phyloP scores from a whole-genome alignment of 2,113 vertebrate genomes.

The Baryphthengus martii region DNA sequence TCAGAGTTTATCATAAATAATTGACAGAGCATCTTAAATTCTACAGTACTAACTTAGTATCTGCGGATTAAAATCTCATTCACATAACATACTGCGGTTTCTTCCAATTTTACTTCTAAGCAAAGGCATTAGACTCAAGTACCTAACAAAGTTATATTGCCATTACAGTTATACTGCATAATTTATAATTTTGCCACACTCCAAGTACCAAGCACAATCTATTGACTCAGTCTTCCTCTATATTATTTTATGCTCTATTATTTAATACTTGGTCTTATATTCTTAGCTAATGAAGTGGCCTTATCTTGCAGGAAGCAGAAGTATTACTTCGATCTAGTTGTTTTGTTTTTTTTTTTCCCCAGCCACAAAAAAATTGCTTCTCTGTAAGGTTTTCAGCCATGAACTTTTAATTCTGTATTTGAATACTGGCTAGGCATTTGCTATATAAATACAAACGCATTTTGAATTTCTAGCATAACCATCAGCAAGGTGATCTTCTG shows the following conservation, averaged over 20 bases:
- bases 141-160: neutral
- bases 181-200: neutral
- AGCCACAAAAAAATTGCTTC: neutral
- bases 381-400: neutral
- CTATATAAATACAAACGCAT: neutral
- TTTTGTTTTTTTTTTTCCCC: neutral
- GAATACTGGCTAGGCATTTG: neutral
- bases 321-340: neutral
- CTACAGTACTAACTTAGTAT: neutral
- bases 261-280: neutral
- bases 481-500: neutral
- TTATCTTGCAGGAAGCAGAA: neutral
- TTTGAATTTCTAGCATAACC: neutral
- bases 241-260: neutral
- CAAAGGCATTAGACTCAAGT: neutral
- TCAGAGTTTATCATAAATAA: neutral
- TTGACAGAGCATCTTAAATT: neutral
- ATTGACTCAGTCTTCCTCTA: neutral
- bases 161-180: neutral
- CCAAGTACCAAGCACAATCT: neutral
- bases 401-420: neutral
- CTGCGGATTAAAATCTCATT: slow-evolving; percentile 1
- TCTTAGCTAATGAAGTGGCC: neutral
- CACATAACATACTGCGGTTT: neutral
- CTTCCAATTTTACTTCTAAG: neutral